Percentiles rank a stretch among this genome's conserved stretches.
These are phyloP conservation scores for Acanthurus leucopareius DNA, from an alignment of 2,797 vertebrate genomes.

Conservation along the genomic window DNA sequence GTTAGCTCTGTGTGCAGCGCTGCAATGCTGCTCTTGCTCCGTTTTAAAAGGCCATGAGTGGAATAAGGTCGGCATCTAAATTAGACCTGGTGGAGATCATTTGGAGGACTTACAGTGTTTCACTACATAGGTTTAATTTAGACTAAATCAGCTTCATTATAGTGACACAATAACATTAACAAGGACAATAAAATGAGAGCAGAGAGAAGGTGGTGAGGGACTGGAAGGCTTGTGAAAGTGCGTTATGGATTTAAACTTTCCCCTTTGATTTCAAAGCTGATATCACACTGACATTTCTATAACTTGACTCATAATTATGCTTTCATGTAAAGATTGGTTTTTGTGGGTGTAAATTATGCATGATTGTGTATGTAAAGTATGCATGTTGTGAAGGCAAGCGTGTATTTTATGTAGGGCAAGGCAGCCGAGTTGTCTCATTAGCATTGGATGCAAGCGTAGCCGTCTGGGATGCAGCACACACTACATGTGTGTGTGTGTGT, in stretches of 20 bases:
- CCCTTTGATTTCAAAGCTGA: not conserved
- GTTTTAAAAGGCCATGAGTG: slow-evolving; percentile 41
- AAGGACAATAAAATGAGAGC: slow-evolving; percentile 42
- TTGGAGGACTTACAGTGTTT: slow-evolving; percentile 57
- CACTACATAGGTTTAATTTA: slow-evolving; percentile 43
- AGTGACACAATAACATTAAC: slow-evolving; percentile 47
- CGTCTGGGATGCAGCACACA: slow-evolving; percentile 11
- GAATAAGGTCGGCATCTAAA: slow-evolving; percentile 67
- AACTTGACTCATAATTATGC: slow-evolving; percentile 39
- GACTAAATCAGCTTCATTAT: slow-evolving; percentile 41
- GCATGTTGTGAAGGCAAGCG: slow-evolving; percentile 24
- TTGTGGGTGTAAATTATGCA: slow-evolving; percentile 57
- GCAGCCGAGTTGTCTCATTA: slow-evolving; percentile 64
- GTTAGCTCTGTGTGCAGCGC: slow-evolving; percentile 13
- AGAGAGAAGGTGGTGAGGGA: slow-evolving; percentile 1
- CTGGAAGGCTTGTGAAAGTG: not conserved
- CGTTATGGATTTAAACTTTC: not conserved
- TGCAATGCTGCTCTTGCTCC: not conserved
- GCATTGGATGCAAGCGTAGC: slow-evolving; percentile 41
- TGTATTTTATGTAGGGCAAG: slow-evolving; percentile 57
- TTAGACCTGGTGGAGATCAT: slow-evolving; percentile 65
- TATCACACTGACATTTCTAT: slow-evolving; percentile 36
- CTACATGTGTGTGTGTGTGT: not conserved
- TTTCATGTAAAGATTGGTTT: slow-evolving; percentile 46
- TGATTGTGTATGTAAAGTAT: slow-evolving; percentile 38